phyloP scores from a whole-genome alignment of 2,888 invertebrate species.

The Ceramica pisi region DNA sequence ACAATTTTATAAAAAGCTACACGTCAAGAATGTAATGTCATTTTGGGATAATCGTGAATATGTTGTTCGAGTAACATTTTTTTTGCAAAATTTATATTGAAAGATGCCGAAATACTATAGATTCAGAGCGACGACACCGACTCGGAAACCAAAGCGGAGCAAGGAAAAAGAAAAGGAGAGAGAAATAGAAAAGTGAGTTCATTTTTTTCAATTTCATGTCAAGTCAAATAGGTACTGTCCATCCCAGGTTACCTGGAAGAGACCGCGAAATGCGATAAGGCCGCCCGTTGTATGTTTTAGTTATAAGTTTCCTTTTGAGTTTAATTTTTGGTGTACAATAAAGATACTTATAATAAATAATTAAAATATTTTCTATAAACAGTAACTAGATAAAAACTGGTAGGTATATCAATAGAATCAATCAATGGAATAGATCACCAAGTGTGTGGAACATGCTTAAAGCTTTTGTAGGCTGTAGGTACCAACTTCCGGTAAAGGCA shows the following conservation, averaged over 20 bases:
- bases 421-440: too few species aligned
- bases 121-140: constrained; percentile 83
- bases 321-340: too few species aligned
- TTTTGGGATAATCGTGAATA: constrained; percentile 66
- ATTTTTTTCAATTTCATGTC: too few species aligned
- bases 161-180: constrained; percentile 78
- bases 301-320: too few species aligned
- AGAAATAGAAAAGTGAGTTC: constrained; percentile 74
- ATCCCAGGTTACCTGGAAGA: too few species aligned
- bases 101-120: constrained; percentile 88
- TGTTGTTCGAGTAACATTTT: constrained; percentile 65
- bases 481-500: not conserved
- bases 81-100: constrained; percentile 80
- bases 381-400: too few species aligned
- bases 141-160: constrained; percentile 77
- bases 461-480: not conserved
- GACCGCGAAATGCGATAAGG: too few species aligned
- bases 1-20: constrained; percentile 24
- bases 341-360: too few species aligned
- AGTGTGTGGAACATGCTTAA: too few species aligned
- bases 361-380: not conserved
- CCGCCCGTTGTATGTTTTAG: too few species aligned
- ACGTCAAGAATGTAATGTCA: constrained; percentile 67
- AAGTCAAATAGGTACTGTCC: too few species aligned
- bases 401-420: too few species aligned